Conservation (phyloP, 2,888 invertebrate genomes). For the Yponomeuta plumbellus region DNA sequence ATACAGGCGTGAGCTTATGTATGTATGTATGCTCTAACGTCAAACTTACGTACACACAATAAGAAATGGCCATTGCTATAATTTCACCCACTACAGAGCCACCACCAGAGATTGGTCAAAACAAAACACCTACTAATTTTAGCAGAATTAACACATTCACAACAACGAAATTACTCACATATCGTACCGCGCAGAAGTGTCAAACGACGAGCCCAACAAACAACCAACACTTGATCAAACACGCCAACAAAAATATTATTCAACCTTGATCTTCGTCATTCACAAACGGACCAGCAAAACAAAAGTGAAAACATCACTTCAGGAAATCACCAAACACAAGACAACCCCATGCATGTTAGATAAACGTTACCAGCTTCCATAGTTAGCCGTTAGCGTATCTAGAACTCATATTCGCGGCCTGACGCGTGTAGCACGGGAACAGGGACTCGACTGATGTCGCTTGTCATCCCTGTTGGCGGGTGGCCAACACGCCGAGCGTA, state of each 20-base stretch:
- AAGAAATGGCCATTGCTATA: no score
- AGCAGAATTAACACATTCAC: background rate
- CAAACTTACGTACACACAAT: no score
- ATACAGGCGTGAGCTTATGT: no score
- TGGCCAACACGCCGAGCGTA: slow-evolving; percentile 40
- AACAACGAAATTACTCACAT: background rate
- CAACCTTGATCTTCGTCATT: background rate
- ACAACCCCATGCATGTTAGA: background rate
- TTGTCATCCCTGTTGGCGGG: slow-evolving; percentile 49
- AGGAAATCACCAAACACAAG: background rate
- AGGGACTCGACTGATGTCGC: slow-evolving; percentile 23
- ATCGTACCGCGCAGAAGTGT: background rate
- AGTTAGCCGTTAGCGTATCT: slow-evolving; percentile 43
- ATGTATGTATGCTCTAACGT: no score
- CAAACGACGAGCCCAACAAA: background rate
- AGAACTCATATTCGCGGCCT: slow-evolving; percentile 45
- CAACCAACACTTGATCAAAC: background rate
- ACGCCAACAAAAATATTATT: slow-evolving; percentile 1
- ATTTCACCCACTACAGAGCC: no score
- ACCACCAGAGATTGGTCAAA: no score
- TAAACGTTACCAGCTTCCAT: slow-evolving; percentile 52
- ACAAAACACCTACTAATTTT: no score
- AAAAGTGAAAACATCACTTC: background rate
- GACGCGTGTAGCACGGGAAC: background rate
- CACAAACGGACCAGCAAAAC: background rate